A percentile compares a stretch with the other conserved stretches of the same genome.
These are phyloP conservation scores for Platycheirus albimanus DNA, from an alignment of 2,888 invertebrate genomes.

Conservation along the genomic window DNA sequence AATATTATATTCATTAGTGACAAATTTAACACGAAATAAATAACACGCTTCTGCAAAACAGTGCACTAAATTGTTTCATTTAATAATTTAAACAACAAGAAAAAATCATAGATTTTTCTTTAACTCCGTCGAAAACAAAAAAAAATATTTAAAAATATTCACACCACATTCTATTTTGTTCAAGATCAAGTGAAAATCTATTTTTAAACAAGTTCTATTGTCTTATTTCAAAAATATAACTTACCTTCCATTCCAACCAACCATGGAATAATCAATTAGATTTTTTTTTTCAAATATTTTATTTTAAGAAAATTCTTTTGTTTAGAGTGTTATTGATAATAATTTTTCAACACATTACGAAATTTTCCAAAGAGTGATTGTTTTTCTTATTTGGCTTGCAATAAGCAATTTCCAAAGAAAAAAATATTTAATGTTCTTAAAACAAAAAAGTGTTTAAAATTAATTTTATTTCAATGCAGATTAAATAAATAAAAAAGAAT, in stretches of 20 bases:
- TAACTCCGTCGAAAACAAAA: constrained; percentile 19
- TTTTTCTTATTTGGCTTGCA: constrained; percentile 13
- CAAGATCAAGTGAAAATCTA: constrained; percentile 74
- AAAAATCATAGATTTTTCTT: constrained; percentile 19
- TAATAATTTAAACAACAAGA: constrained; percentile 22
- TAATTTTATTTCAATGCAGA: constrained; percentile 11
- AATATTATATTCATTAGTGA: constrained; percentile 55
- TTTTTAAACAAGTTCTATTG: constrained; percentile 66
- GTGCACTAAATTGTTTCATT: constrained; percentile 41
- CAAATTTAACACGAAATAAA: constrained; percentile 38
- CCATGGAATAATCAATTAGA: constrained; percentile 32
- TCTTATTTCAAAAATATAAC: constrained; percentile 49
- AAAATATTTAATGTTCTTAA: background rate
- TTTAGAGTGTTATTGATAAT: constrained; percentile 25
- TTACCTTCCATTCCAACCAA: constrained; percentile 3
- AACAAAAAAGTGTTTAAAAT: constrained; percentile 3
- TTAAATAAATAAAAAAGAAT: constrained; percentile 36
- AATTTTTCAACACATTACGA: constrained; percentile 37
- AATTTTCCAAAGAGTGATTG: constrained; percentile 38
- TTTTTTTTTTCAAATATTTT: constrained; percentile 16
- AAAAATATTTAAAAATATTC: constrained; percentile 56
- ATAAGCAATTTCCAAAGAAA: constrained; percentile 1
- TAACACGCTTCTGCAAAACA: constrained; percentile 29
- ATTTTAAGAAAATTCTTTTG: constrained; percentile 32
- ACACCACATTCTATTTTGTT: constrained; percentile 51